Evolutionary conservation across 64 coral and sea anemone genomes (phyloP).

Genomic region (Stichodactyla helianthus): DNA sequence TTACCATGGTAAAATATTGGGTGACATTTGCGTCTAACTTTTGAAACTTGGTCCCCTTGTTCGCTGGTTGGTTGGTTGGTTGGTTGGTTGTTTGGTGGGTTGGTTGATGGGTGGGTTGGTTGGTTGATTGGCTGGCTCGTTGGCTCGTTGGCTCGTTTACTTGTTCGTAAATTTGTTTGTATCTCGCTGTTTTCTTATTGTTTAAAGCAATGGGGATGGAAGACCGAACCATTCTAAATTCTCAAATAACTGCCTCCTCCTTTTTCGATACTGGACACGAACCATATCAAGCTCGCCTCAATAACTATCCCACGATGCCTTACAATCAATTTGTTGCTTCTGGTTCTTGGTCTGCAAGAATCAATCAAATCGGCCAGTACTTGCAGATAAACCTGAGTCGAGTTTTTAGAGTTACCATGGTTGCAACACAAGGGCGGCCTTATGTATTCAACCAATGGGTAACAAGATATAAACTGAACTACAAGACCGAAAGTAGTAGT

Average conservation of each 20-base stretch:
- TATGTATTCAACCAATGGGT: background rate
- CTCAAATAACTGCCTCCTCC: constrained; percentile 15
- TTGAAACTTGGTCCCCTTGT: no score
- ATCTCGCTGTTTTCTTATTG: background rate
- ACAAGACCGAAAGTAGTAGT: background rate
- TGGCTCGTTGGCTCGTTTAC: no score
- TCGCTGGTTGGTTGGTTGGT: no score
- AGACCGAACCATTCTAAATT: background rate
- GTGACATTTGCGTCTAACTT: no score
- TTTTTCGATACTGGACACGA: background rate
- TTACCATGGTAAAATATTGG: no score
- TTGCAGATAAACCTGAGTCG: background rate
- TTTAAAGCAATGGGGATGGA: constrained; percentile 2
- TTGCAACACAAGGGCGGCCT: constrained; percentile 14
- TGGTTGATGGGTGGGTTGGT: no score
- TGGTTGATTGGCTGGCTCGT: no score
- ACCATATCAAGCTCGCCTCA: background rate
- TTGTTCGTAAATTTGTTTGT: no score
- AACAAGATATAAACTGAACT: background rate
- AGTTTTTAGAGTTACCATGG: background rate
- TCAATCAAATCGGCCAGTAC: background rate
- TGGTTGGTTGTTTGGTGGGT: no score
- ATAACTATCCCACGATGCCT: background rate
- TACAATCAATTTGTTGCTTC: background rate
- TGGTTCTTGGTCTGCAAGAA: background rate